Evolutionary conservation across 2,888 invertebrate genomes (phyloP).

Genomic region (Epistrophe eligans): DNA sequence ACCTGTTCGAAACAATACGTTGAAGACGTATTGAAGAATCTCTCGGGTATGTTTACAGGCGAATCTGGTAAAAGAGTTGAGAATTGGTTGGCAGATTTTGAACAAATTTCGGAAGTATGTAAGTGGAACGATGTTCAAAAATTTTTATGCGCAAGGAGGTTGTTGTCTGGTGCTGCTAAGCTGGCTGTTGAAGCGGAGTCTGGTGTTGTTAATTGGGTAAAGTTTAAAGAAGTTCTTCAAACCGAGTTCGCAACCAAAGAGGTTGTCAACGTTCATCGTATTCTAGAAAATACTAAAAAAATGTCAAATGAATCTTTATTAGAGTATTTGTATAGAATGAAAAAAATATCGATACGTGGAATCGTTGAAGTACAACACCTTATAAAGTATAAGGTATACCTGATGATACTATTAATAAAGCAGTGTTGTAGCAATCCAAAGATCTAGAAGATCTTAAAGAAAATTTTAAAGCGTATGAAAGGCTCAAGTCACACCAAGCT

Average conservation of each 20-base stretch:
- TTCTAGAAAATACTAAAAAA: not conserved
- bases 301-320: not conserved
- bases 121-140: conserved; percentile 8
- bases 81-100: conserved; percentile 5
- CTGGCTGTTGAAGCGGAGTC: not conserved
- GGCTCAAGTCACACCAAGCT: no score
- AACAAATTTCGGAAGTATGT: conserved; percentile 6
- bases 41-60: not conserved
- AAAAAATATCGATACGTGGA: not conserved
- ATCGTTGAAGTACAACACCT: not conserved
- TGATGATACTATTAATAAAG: not conserved
- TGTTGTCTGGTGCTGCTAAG: conserved; percentile 2
- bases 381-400: not conserved
- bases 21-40: conserved; percentile 3
- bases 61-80: conserved; percentile 1
- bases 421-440: conserved; percentile 4
- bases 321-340: not conserved
- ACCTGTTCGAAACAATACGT: not conserved
- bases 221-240: not conserved
- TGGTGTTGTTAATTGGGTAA: conserved; percentile 1
- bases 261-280: not conserved
- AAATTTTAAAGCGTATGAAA: not conserved
- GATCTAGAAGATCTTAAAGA: not conserved
- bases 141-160: not conserved
- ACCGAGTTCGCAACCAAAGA: not conserved